phyloP scores from a whole-genome alignment of 2,888 invertebrate genomes.

The Aromia moschata region DNA sequence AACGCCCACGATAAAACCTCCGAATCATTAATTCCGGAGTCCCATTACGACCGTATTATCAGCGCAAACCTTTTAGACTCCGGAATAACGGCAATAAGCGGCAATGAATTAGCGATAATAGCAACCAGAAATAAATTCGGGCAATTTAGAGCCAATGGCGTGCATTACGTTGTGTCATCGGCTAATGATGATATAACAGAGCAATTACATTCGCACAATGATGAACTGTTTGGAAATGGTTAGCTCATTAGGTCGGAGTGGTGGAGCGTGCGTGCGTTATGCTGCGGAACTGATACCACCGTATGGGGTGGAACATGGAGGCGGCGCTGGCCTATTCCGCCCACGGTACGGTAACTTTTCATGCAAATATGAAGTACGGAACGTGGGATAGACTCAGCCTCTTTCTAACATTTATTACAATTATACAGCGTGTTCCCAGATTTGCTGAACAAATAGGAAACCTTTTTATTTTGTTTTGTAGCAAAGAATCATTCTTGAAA shows the following conservation, averaged over 20 bases:
- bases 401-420: too few species aligned
- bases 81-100: conserved; percentile 23
- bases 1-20: neutral
- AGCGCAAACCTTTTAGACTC: conserved; percentile 16
- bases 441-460: too few species aligned
- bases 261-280: conserved; percentile 45
- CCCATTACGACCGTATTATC: conserved; percentile 20
- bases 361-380: too few species aligned
- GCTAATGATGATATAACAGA: conserved; percentile 55
- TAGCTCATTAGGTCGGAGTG: conserved; percentile 54
- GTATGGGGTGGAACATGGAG: conserved; percentile 41
- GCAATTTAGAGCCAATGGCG: conserved; percentile 30
- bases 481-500: too few species aligned
- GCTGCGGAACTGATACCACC: conserved; percentile 38
- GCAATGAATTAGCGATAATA: conserved; percentile 25
- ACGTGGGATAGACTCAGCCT: too few species aligned
- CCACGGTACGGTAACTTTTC: too few species aligned
- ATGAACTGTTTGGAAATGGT: conserved; percentile 57
- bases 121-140: conserved; percentile 29
- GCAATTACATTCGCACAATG: conserved; percentile 55
- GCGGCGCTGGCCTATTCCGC: conserved; percentile 22
- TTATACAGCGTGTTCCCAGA: too few species aligned
- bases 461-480: too few species aligned
- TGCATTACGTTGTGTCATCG: conserved; percentile 46
- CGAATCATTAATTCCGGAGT: conserved; percentile 4